A percentile compares a stretch with the other conserved stretches of the same genome.
phyloP scores from a whole-genome alignment of 1,140 invertebrate species.

The Mactra quadrangularis region DNA sequence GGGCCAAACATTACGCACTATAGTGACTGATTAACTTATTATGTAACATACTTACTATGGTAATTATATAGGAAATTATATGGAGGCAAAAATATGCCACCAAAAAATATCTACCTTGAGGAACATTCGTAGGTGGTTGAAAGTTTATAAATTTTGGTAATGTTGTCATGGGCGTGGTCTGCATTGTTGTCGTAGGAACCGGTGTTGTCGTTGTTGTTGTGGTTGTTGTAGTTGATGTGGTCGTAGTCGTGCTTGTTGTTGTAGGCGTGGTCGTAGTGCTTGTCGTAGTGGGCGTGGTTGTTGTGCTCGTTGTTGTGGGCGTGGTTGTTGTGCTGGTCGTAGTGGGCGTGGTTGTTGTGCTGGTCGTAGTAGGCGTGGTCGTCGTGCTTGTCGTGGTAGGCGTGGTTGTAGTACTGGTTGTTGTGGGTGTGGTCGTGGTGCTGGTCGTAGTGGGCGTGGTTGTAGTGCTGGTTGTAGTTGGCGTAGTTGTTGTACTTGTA shows the following conservation, averaged over 20 bases:
- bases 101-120: conserved; percentile 1
- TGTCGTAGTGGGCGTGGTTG: conserved; percentile 26
- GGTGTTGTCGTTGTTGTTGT: not conserved
- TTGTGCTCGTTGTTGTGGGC: conserved; percentile 19
- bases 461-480: not conserved
- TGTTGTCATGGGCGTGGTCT: conserved; percentile 15
- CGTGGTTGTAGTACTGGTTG: conserved; percentile 30
- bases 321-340: conserved; percentile 14
- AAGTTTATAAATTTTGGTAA: conserved; percentile 40
- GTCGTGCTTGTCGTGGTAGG: conserved; percentile 1
- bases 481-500: not conserved
- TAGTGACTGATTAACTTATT: no score
- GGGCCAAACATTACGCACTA: no score
- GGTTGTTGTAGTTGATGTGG: not conserved
- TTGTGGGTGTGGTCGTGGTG: conserved; percentile 6
- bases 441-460: conserved; percentile 15
- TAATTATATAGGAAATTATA: no score
- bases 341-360: conserved; percentile 8
- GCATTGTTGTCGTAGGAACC: not conserved
- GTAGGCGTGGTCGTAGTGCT: conserved; percentile 17
- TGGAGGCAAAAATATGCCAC: no score
- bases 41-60: no score
- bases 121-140: conserved; percentile 16
- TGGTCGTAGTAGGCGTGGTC: conserved; percentile 4
- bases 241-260: not conserved